Evolutionary conservation across 2,113 vertebrate species (phyloP).

Genomic region (Cynocephalus volans): DNA sequence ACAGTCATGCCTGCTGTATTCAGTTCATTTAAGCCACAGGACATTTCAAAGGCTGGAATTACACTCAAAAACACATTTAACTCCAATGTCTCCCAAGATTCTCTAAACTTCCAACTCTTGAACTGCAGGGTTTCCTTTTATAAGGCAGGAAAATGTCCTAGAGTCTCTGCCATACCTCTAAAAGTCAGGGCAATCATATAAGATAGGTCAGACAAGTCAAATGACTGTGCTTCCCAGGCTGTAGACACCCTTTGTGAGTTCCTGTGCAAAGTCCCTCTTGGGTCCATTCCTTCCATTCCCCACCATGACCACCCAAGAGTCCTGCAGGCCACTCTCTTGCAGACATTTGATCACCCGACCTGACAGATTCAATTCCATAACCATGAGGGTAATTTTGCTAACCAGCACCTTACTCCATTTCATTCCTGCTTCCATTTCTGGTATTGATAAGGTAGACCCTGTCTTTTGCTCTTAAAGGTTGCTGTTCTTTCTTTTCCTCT

Average conservation of each 20-base stretch:
- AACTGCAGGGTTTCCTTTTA: background rate
- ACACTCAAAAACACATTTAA: background rate
- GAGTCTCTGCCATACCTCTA: background rate
- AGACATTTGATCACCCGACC: background rate
- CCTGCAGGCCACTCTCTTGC: rapidly evolving
- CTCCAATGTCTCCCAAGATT: background rate
- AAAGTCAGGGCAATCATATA: background rate
- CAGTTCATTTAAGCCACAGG: background rate
- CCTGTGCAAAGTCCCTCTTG: rapidly evolving
- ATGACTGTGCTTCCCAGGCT: background rate
- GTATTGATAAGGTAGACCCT: background rate
- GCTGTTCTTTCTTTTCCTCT: background rate
- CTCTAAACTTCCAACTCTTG: background rate
- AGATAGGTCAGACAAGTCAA: background rate
- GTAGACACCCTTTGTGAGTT: background rate
- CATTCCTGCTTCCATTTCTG: background rate
- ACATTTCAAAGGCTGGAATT: background rate
- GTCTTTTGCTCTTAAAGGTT: background rate
- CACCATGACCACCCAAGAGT: rapidly evolving
- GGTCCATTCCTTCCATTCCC: no score
- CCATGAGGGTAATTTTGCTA: background rate
- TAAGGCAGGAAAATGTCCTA: background rate
- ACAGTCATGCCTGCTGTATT: background rate
- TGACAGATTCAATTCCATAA: no score
- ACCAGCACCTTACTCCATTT: background rate